These are phyloP conservation scores for Cottoperca gobio DNA, from an alignment of 2,797 vertebrate genomes.

Conservation along the genomic window DNA sequence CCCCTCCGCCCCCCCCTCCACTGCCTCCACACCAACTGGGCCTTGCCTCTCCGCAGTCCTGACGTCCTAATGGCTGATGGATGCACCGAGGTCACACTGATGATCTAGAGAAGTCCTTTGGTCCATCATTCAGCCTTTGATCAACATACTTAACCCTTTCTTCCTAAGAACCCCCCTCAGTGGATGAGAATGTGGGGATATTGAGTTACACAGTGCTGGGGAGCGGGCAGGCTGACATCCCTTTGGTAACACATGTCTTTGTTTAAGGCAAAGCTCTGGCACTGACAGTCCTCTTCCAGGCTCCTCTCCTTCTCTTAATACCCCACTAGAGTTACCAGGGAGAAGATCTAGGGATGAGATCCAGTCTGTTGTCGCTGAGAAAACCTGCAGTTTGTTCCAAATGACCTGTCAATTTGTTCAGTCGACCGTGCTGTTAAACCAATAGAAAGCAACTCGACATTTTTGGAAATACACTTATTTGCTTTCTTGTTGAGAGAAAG, in stretches of 20 bases:
- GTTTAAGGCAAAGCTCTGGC: conserved; percentile 79
- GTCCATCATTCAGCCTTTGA: conserved; percentile 75
- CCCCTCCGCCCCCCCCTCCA: neutral
- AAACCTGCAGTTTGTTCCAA: conserved; percentile 25
- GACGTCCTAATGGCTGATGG: conserved; percentile 75
- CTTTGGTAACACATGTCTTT: conserved; percentile 85
- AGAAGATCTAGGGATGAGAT: conserved; percentile 32
- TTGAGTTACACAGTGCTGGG: conserved; percentile 79
- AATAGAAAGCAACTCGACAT: neutral
- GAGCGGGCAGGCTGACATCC: conserved; percentile 74
- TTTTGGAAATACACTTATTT: neutral
- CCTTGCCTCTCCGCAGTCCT: conserved; percentile 56
- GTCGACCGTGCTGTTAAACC: neutral
- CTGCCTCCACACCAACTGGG: conserved; percentile 60
- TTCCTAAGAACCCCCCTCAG: conserved; percentile 63
- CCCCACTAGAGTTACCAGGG: conserved; percentile 50
- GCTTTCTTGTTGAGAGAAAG: neutral
- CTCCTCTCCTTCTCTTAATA: conserved; percentile 52
- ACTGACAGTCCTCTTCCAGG: conserved; percentile 66
- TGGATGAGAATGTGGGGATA: conserved; percentile 75
- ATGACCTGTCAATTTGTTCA: neutral
- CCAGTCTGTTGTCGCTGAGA: neutral
- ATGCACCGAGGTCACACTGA: conserved; percentile 75
- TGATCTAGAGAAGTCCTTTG: conserved; percentile 72
- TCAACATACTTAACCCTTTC: conserved; percentile 79